Conservation (phyloP, 1,140 invertebrate species). For the Megalonaias nervosa region DNA sequence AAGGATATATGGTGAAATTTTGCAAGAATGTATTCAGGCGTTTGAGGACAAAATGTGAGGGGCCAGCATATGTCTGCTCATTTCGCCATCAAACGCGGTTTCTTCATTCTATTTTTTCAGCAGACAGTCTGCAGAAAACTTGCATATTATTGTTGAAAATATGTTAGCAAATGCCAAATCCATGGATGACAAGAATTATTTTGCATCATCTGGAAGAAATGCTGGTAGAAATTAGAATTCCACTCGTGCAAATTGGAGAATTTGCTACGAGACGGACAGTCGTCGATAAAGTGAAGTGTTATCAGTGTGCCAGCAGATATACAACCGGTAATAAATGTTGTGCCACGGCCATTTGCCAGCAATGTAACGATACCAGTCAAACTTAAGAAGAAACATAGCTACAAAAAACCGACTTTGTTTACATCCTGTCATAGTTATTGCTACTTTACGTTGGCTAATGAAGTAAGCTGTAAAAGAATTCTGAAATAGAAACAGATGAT, state of each 20-base stretch:
- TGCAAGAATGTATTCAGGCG: no score
- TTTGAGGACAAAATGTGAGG: not conserved
- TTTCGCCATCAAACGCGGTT: conserved; percentile 33
- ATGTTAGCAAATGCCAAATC: not conserved
- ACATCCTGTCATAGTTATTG: conserved; percentile 16
- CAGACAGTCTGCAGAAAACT: not conserved
- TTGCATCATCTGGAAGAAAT: conserved; percentile 23
- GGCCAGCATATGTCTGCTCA: conserved; percentile 24
- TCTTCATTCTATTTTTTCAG: conserved; percentile 27
- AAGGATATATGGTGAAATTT: no score
- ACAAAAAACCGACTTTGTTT: conserved; percentile 10
- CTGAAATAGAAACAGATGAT: not conserved
- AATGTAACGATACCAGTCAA: conserved; percentile 18
- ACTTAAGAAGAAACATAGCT: not conserved
- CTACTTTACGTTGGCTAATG: conserved; percentile 5
- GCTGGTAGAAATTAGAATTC: conserved; percentile 13
- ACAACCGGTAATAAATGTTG: conserved; percentile 8
- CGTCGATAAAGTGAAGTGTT: conserved; percentile 13
- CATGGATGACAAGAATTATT: not conserved
- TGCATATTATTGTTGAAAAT: not conserved
- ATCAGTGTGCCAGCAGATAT: conserved; percentile 27
- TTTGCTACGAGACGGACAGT: conserved; percentile 19
- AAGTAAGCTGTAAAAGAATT: conserved; percentile 1
- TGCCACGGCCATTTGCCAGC: conserved; percentile 12
- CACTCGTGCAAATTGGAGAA: conserved; percentile 25